Evolutionary conservation across 1,140 invertebrate genomes (phyloP).

Genomic region (Leptinotarsa undecemlineata): DNA sequence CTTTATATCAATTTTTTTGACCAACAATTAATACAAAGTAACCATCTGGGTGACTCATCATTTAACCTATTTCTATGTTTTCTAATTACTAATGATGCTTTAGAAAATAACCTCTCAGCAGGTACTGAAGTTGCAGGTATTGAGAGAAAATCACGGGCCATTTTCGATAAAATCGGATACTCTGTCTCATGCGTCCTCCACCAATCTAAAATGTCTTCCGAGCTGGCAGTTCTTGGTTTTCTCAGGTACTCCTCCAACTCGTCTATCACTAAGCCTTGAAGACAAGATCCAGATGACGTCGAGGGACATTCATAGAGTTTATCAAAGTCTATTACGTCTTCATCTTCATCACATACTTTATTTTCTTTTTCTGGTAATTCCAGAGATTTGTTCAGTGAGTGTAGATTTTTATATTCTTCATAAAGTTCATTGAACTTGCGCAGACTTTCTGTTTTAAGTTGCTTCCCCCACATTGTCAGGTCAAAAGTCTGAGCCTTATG

Average conservation of each 20-base stretch:
- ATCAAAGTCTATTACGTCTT: slow-evolving; percentile 50
- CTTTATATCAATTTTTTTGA: slow-evolving; percentile 24
- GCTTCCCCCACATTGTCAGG: neutral
- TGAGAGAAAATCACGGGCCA: slow-evolving; percentile 52
- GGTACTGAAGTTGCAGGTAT: slow-evolving; percentile 41
- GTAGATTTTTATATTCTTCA: too few species aligned
- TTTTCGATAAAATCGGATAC: slow-evolving; percentile 43
- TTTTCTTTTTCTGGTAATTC: too few species aligned
- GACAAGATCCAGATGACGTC: slow-evolving; percentile 43
- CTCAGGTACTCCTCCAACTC: slow-evolving; percentile 50
- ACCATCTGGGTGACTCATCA: slow-evolving; percentile 36
- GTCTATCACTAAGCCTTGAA: slow-evolving; percentile 35
- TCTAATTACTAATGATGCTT: slow-evolving; percentile 41
- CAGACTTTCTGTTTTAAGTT: slow-evolving; percentile 16
- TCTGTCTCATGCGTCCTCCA: slow-evolving; percentile 40
- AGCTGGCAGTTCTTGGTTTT: slow-evolving; percentile 45
- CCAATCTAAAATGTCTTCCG: slow-evolving; percentile 12
- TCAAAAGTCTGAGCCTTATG: slow-evolving; percentile 13
- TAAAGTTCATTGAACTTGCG: too few species aligned
- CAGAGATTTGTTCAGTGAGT: too few species aligned
- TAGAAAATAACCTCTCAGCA: slow-evolving; percentile 50
- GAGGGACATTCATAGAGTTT: slow-evolving; percentile 46
- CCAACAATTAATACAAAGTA: slow-evolving; percentile 40
- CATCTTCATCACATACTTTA: slow-evolving; percentile 38
- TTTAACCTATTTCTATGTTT: slow-evolving; percentile 44